Base-by-base conservation (phyloP, 2,113 vertebrate species). In the Gobius niger region DNA sequence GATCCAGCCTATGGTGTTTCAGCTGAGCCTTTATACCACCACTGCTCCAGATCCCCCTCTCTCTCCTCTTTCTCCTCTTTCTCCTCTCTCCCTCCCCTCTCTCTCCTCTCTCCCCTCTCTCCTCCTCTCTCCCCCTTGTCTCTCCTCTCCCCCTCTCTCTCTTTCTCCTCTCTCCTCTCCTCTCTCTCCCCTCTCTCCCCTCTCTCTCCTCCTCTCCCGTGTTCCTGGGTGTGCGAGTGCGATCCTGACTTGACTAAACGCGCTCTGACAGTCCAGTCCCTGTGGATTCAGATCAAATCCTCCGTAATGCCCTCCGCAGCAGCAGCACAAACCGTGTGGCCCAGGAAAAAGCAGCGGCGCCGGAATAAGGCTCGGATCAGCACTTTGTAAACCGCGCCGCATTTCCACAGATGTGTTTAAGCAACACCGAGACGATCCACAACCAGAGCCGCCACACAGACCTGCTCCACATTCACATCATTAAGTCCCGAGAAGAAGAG, bases 211-310 rank as follows among this genome's bases (percentile, higher is more conserved):
- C n/a, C n/a, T 7, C 7, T n/a, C 7, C 18, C 9, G 1, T 34
- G 2, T 34, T 34, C 24, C 24, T 34, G 24, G 24, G 10, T 47
- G 11, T 47, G 11, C 12, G 9, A 13, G 47, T 47, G 52, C 9
- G 18, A 9, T 53, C 52, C 18, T 11, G 52, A 19, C n/a, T 53
- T 24, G 52, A 53, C 7, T 53, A 53, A 53, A 53, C 16, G 16
- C 52, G 9, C 5, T 53, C 16, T 53, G 52, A 53, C 16, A 53
- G 52, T 16, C 52, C 52, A 53, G 52, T 53, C 52, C 52, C 52
- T 53, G 52, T 10, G 19, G 52, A 53, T 53, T 53, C 16, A 19
- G 52, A 53, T 53, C 52, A 53, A 53, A 53, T 53, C 52, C 18
- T 10, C 18, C n/a, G 19, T 53, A 53, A 53, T 53, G 16, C 16